Conservation (phyloP, 2,888 invertebrate genomes). For the Apomyelois bistriatella region DNA sequence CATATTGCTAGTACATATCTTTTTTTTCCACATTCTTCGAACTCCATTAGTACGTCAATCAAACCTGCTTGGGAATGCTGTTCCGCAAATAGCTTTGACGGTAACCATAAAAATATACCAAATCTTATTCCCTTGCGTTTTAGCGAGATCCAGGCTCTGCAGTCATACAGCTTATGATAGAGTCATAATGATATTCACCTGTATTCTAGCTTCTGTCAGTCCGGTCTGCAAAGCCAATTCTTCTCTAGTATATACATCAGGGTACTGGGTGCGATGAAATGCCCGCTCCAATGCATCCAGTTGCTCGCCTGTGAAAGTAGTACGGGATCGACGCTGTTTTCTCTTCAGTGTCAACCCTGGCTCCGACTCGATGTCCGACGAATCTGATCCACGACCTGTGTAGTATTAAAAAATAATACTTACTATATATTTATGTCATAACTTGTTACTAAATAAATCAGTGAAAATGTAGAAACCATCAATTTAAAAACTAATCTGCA, state of each 20-base stretch:
- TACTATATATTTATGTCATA: background rate
- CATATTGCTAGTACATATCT: too few species aligned
- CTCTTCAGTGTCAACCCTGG: conserved; percentile 94
- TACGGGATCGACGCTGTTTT: conserved; percentile 94
- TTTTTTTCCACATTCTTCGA: too few species aligned
- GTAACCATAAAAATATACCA: too few species aligned
- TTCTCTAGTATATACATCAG: conserved; percentile 96
- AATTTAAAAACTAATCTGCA: conserved; percentile 19
- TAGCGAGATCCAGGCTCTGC: too few species aligned
- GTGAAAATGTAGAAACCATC: conserved; percentile 6
- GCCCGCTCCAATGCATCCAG: conserved; percentile 94
- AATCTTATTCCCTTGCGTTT: too few species aligned
- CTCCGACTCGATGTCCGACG: conserved; percentile 91
- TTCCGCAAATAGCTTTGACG: too few species aligned
- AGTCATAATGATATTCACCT: conserved; percentile 84
- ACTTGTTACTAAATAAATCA: background rate
- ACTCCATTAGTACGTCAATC: too few species aligned
- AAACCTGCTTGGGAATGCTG: too few species aligned
- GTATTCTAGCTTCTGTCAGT: conserved; percentile 95
- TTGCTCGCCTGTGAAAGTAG: conserved; percentile 96
- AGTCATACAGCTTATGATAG: too few species aligned
- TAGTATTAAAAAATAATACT: background rate
- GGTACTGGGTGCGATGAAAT: conserved; percentile 96
- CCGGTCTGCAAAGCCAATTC: conserved; percentile 94
- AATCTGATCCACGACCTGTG: conserved; percentile 72